phyloP scores from a whole-genome alignment of 2,888 invertebrate genomes.

The Cataglyphis rosenhaueri region DNA sequence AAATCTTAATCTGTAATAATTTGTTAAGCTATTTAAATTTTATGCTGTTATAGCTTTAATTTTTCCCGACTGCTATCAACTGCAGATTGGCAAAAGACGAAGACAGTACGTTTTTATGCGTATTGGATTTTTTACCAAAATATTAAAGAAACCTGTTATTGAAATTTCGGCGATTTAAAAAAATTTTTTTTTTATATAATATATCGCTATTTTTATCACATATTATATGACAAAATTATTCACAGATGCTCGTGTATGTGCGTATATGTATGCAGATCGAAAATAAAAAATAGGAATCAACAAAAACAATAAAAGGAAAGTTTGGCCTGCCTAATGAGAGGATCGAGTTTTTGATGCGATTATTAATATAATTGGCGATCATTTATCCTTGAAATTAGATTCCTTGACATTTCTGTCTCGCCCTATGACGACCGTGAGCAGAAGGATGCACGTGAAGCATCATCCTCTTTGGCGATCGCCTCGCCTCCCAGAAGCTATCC shows the following conservation, averaged over 20 bases:
- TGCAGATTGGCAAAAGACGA: too few relatives aligned
- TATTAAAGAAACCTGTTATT: neutral
- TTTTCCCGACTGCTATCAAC: too few relatives aligned
- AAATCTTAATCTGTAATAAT: neutral
- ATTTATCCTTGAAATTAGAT: conserved; percentile 1
- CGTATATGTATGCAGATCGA: neutral
- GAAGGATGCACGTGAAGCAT: conserved; percentile 60
- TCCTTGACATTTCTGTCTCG: conserved; percentile 35
- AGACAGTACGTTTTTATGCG: neutral
- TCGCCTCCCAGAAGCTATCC: conserved; percentile 60
- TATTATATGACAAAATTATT: too few relatives aligned
- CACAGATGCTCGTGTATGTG: neutral
- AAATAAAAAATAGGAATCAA: neutral
- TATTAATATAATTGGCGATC: neutral
- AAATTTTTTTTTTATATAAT: neutral
- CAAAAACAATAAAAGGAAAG: neutral
- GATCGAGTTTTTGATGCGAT: conserved; percentile 6
- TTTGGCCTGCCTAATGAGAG: neutral
- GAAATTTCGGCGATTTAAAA: neutral
- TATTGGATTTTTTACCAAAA: neutral
- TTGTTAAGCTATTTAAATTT: neutral
- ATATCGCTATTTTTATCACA: too few relatives aligned
- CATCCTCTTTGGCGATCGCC: conserved; percentile 64
- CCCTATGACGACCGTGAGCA: conserved; percentile 55
- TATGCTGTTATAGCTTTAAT: neutral